Conservation (phyloP, 2,797 vertebrate genomes). For the Artibeus jamaicensis region DNA sequence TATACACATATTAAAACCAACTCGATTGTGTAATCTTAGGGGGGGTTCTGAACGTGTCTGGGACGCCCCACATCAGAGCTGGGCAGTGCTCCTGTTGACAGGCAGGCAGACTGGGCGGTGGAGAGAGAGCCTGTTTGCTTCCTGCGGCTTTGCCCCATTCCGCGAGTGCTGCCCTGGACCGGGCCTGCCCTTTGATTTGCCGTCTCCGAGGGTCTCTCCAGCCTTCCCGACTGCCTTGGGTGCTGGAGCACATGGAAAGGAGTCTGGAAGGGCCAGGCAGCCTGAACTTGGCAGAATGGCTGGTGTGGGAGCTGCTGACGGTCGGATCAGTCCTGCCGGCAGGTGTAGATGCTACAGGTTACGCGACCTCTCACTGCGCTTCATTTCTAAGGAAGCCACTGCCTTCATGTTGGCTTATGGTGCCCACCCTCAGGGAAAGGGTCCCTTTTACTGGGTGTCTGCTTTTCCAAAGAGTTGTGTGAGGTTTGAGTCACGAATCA, state of each 20-base stretch:
- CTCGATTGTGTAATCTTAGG: background rate
- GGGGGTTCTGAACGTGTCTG: background rate
- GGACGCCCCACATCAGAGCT: background rate
- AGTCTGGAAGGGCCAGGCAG: background rate
- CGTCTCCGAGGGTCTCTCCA: background rate
- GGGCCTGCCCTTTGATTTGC: accelerated
- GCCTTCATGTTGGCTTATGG: background rate
- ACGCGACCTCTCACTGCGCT: background rate
- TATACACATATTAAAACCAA: background rate
- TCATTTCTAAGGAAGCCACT: background rate
- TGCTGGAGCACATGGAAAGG: background rate
- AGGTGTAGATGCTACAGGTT: background rate
- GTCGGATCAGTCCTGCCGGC: background rate
- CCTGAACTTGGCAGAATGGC: background rate
- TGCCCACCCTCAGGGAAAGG: background rate
- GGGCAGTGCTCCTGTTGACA: background rate
- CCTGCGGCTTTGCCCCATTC: background rate
- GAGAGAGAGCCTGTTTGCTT: background rate
- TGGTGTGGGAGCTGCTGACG: background rate
- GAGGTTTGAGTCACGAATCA: background rate
- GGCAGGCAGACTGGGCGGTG: accelerated
- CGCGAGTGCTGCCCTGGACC: too few species aligned
- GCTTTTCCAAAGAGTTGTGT: background rate
- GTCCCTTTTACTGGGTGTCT: background rate
- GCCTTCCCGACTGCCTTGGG: background rate